These are phyloP conservation scores for Ophioderma brevispina DNA, from an alignment of 35 echinoderm and acorn worm genomes.

Conservation along the genomic window DNA sequence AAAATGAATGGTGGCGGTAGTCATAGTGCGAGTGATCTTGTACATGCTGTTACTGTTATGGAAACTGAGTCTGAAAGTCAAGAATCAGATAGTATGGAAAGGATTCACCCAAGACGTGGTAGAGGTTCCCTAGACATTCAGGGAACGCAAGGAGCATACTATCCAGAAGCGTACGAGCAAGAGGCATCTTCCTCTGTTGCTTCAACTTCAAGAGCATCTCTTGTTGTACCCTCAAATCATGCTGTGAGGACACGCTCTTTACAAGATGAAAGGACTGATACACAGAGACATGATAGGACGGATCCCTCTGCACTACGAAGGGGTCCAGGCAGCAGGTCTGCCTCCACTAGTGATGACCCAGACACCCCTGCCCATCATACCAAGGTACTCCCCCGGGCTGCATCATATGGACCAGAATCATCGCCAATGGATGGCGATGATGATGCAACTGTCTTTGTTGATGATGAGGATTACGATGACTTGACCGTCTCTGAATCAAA, in stretches of 20 bases:
- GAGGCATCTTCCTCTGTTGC: not conserved
- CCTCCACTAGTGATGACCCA: constrained; percentile 13
- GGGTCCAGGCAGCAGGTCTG: not conserved
- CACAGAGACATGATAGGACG: not conserved
- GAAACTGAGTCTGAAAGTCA: constrained; percentile 3
- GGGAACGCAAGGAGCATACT: not conserved
- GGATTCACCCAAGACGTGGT: not conserved
- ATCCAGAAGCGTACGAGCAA: not conserved
- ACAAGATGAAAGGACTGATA: not conserved
- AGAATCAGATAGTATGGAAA: not conserved
- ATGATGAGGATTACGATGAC: constrained; percentile 70
- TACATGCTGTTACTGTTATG: not conserved
- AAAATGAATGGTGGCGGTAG: not conserved
- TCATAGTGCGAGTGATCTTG: not conserved
- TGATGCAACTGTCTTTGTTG: constrained; percentile 71
- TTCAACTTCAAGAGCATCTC: not conserved
- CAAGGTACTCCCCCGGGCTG: constrained; percentile 50
- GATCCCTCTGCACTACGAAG: not conserved
- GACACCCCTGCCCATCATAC: constrained; percentile 48
- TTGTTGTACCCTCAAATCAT: not conserved
- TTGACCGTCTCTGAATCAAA: constrained; percentile 25
- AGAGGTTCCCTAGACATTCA: not conserved
- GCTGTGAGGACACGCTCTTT: not conserved
- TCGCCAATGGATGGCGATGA: constrained; percentile 74
- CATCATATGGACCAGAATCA: constrained; percentile 58